Evolutionary conservation across 2,113 vertebrate genomes (phyloP).

Genomic region (Crotalus viridis): DNA sequence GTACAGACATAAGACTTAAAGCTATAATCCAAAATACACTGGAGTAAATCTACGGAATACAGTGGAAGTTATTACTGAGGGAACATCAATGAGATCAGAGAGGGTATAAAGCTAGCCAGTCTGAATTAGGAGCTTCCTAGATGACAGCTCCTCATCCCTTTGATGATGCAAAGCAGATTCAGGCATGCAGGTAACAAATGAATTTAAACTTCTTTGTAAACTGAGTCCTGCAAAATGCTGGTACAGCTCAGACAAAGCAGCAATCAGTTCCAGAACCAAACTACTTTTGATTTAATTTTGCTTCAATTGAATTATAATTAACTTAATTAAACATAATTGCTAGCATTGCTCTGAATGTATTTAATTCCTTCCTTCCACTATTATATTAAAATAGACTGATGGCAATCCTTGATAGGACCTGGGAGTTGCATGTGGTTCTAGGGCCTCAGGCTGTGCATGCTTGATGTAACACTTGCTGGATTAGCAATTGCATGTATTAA

Average conservation of each 20-base stretch:
- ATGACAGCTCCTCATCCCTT: background rate
- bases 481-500: background rate
- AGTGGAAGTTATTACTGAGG: background rate
- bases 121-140: background rate
- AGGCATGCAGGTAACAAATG: background rate
- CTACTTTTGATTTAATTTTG: background rate
- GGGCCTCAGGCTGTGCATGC: background rate
- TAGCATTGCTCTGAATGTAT: background rate
- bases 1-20: background rate
- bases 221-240: background rate
- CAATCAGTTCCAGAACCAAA: background rate
- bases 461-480: background rate
- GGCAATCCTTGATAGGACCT: background rate
- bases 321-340: background rate
- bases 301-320: background rate
- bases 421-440: background rate
- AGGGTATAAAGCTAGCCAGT: background rate
- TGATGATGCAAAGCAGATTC: background rate
- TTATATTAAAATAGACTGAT: background rate
- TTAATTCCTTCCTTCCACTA: background rate
- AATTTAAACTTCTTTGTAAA: background rate
- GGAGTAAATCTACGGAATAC: background rate
- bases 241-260: background rate
- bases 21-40: background rate
- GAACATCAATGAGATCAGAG: background rate